Conservation (phyloP, 2,113 vertebrate species). For the Oceanites oceanicus region DNA sequence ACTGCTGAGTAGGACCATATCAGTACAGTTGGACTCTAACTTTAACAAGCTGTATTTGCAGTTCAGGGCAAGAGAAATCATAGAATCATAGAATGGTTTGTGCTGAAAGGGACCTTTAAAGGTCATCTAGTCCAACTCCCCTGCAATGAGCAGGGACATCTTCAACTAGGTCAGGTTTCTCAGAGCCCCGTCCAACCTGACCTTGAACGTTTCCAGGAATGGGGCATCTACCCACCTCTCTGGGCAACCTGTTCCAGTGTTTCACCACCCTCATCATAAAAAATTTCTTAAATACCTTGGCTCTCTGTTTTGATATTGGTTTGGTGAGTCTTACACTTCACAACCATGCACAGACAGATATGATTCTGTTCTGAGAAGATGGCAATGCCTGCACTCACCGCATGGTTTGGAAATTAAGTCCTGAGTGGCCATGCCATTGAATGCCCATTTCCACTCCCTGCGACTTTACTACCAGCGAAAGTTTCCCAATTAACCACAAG, state of each 20-base stretch:
- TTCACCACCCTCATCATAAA: neutral
- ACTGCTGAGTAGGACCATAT: neutral
- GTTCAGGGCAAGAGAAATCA: neutral
- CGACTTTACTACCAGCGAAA: neutral
- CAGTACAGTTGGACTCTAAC: neutral
- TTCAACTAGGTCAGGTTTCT: neutral
- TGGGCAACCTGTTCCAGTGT: neutral
- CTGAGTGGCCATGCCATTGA: neutral
- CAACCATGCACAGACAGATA: neutral
- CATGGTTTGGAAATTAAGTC: neutral
- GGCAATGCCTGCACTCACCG: neutral
- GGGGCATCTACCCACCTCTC: neutral
- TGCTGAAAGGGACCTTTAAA: neutral
- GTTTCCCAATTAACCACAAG: neutral
- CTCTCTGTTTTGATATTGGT: neutral
- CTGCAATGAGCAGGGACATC: no score
- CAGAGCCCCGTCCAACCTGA: neutral
- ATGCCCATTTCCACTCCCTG: neutral
- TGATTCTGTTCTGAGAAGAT: neutral
- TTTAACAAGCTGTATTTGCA: neutral
- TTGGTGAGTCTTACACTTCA: neutral
- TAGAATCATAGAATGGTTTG: neutral
- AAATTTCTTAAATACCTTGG: neutral
- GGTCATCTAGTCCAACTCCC: neutral
- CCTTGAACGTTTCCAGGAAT: neutral